Evolutionary conservation across 1,140 invertebrate species (phyloP).

Genomic region (Drosophila virilis): DNA sequence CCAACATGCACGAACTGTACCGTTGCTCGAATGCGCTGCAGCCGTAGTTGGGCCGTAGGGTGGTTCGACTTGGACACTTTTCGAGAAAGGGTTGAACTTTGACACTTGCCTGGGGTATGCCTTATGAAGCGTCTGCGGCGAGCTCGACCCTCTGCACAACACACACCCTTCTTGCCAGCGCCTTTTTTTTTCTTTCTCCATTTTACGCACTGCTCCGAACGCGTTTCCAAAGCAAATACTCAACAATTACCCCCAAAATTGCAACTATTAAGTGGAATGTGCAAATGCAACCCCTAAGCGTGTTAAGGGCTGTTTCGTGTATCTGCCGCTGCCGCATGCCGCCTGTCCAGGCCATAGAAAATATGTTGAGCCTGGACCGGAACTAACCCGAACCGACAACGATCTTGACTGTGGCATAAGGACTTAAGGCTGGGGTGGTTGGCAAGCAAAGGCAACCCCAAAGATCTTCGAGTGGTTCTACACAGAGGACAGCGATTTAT

Average conservation of each 20-base stretch:
- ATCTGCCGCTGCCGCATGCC: background rate
- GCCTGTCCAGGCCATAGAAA: background rate
- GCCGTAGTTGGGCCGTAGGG: background rate
- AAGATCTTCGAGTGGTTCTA: background rate
- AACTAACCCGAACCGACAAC: background rate
- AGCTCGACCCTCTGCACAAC: conserved; percentile 2
- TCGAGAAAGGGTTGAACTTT: conserved; percentile 54
- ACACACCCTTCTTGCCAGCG: conserved; percentile 29
- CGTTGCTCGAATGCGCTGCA: background rate
- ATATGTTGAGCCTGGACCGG: background rate
- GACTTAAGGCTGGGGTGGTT: background rate
- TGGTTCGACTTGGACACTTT: conserved; percentile 11
- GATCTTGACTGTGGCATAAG: background rate
- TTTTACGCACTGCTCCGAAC: conserved; percentile 39
- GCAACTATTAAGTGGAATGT: conserved; percentile 19
- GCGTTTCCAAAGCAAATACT: conserved; percentile 50
- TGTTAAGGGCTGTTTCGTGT: conserved; percentile 48
- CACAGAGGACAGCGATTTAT: background rate
- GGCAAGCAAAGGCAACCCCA: background rate
- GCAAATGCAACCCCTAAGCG: conserved; percentile 53
- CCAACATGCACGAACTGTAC: conserved; percentile 46
- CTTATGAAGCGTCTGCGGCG: too few relatives aligned
- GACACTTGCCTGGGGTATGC: conserved; percentile 7
- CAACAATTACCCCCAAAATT: conserved; percentile 62
- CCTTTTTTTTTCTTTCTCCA: conserved; percentile 54